Percentiles rank a stretch among this genome's conserved stretches.
Conservation (phyloP, 2,113 vertebrate genomes). For the Mastomys natalensis region DNA sequence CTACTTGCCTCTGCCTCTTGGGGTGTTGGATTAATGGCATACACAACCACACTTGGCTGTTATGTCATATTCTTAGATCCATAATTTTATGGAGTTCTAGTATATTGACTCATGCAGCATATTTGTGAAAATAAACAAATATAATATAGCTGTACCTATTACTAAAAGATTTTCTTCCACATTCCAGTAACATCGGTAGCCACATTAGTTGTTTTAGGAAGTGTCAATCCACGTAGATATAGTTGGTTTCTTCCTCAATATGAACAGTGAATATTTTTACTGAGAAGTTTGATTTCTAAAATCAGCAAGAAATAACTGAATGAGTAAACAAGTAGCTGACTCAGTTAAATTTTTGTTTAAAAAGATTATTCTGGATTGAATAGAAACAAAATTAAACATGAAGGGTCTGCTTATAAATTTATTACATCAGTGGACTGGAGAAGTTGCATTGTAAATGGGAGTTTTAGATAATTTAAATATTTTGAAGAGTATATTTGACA, state of each 20-base stretch:
- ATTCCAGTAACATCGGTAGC: background rate
- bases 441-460: background rate
- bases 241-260: background rate
- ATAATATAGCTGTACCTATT: background rate
- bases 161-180: background rate
- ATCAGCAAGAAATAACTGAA: background rate
- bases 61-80: background rate
- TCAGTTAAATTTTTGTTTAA: background rate
- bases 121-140: background rate
- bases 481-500: background rate
- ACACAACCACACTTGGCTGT: background rate
- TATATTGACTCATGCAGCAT: background rate
- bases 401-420: background rate
- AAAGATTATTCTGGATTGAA: background rate
- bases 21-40: background rate
- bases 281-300: background rate
- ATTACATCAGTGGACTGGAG: background rate
- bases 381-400: conserved; percentile 31
- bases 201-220: no score
- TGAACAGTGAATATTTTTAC: no score
- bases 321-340: background rate
- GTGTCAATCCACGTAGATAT: no score
- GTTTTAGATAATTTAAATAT: background rate
- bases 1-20: background rate
- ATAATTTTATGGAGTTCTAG: background rate